phyloP scores from a whole-genome alignment of 2,113 vertebrate genomes.

The Scortum barcoo region DNA sequence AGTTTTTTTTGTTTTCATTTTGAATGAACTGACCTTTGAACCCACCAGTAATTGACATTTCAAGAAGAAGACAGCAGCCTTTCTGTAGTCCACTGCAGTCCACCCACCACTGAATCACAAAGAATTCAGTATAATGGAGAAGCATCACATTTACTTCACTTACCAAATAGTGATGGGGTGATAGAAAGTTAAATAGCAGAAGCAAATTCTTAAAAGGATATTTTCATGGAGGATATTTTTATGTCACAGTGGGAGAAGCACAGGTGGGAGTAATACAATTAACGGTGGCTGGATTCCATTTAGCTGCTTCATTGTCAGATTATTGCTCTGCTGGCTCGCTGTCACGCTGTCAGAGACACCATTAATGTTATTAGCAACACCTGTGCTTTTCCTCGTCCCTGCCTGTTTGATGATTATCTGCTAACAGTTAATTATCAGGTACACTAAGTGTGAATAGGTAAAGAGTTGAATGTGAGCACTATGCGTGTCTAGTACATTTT shows the following conservation, averaged over 20 bases:
- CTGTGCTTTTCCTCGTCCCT: not conserved
- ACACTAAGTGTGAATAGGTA: no score
- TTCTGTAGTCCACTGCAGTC: not conserved
- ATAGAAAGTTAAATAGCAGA: no score
- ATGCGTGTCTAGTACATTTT: no score
- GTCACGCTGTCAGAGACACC: no score
- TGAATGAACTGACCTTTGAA: conserved; percentile 13
- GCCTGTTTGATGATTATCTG: not conserved
- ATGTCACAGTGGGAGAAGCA: not conserved
- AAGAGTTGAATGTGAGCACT: no score
- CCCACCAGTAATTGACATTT: conserved; percentile 11
- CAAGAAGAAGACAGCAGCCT: conserved; percentile 14
- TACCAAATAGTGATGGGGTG: no score
- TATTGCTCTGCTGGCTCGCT: no score
- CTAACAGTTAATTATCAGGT: no score
- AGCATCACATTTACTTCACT: not conserved
- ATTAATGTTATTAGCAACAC: not conserved
- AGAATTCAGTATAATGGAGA: not conserved
- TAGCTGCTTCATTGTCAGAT: no score
- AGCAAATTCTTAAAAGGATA: not conserved
- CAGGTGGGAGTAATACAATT: not conserved
- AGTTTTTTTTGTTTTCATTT: conserved; percentile 11
- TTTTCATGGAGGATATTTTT: not conserved
- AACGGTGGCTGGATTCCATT: not conserved
- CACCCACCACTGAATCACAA: conserved; percentile 8